Conservation (phyloP, 1,140 invertebrate species). For the Coelopa frigida region DNA sequence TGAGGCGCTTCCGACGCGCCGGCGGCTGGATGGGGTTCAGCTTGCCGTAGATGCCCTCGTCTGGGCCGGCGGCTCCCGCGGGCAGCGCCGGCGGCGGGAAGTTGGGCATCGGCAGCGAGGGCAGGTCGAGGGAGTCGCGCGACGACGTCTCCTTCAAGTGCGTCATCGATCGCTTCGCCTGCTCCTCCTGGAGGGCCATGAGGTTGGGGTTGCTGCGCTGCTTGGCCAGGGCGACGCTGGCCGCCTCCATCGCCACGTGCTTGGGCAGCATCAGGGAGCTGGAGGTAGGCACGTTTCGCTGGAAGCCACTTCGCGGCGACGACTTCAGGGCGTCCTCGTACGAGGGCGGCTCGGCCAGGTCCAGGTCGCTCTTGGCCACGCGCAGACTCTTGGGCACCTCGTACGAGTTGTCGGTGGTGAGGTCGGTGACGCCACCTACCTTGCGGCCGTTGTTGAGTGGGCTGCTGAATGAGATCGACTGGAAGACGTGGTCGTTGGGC, state of each 20-base stretch:
- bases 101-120: conserved; percentile 29
- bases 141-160: conserved; percentile 8
- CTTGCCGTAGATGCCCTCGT: conserved; percentile 18
- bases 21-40: conserved; percentile 19
- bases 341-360: conserved; percentile 13
- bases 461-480: conserved; percentile 36
- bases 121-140: conserved; percentile 14
- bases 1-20: conserved; percentile 24
- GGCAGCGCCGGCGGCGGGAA: conserved; percentile 29
- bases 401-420: conserved; percentile 21
- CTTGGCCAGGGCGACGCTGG: conserved; percentile 21
- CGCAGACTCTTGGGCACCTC: conserved; percentile 28
- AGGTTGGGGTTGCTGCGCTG: conserved; percentile 20
- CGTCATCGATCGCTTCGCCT: background rate
- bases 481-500: conserved; percentile 35
- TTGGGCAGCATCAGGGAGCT: conserved; percentile 13
- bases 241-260: conserved; percentile 26
- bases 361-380: conserved; percentile 8
- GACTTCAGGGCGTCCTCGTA: conserved; percentile 19
- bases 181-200: too few relatives aligned
- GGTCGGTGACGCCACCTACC: conserved; percentile 16
- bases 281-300: conserved; percentile 6
- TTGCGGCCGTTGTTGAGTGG: conserved; percentile 31
- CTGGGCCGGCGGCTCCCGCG: conserved; percentile 14
- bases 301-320: conserved; percentile 14